Percentiles rank a stretch among this genome's conserved stretches.
Conservation (phyloP, 2,888 invertebrate genomes). For the Sympetrum striolatum region DNA sequence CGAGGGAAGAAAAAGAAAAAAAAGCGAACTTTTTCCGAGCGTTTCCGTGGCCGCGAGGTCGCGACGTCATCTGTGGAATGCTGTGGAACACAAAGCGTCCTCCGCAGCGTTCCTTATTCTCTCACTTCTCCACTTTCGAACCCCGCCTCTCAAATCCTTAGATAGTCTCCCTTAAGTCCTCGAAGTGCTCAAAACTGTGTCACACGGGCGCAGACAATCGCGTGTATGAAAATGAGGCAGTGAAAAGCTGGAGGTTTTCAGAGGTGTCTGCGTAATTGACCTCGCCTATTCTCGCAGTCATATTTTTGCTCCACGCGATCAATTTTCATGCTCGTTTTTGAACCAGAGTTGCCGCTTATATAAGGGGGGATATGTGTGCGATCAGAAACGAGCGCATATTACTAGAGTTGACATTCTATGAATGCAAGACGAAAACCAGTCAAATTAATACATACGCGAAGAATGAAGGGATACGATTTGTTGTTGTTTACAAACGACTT, state of each 20-base stretch:
- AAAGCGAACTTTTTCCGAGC: neutral
- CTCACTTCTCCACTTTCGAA: neutral
- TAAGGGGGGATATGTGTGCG: too few species aligned
- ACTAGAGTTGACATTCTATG: too few species aligned
- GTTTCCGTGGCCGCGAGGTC: neutral
- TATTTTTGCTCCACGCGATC: neutral
- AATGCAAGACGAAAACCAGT: too few species aligned
- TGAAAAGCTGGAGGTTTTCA: neutral
- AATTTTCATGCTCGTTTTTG: neutral
- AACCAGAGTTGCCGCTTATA: too few species aligned
- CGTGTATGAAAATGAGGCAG: neutral
- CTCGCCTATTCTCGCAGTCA: neutral
- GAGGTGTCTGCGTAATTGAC: neutral
- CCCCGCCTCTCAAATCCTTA: neutral
- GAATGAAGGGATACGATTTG: too few species aligned
- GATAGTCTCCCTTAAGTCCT: neutral
- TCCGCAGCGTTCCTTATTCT: neutral
- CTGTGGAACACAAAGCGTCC: neutral
- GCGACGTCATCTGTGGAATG: neutral
- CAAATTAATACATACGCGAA: too few species aligned
- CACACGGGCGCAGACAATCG: neutral
- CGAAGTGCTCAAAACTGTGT: neutral
- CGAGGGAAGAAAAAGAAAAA: neutral
- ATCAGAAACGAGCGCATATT: too few species aligned
- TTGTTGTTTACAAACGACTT: too few species aligned